A percentile compares a stretch with the other conserved stretches of the same genome.
phyloP scores from a whole-genome alignment of 2,797 vertebrate genomes.

The Acanthis flammea region DNA sequence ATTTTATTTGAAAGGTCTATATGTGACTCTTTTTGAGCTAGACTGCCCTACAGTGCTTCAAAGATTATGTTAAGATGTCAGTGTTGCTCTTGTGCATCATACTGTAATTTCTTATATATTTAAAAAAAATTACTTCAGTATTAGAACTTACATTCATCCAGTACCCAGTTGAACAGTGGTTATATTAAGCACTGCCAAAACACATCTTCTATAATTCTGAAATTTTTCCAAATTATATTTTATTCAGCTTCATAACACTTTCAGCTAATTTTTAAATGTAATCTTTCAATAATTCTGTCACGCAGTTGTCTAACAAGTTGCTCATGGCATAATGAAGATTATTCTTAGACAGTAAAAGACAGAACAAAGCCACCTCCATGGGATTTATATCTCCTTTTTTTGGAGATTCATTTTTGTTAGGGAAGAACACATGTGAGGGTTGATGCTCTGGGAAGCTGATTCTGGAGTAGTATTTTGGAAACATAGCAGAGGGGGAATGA shows the following conservation, averaged over 20 bases:
- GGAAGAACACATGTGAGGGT: neutral
- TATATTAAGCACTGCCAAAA: neutral
- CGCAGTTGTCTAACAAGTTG: slow-evolving; percentile 23
- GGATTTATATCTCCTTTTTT: neutral
- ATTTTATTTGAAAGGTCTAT: neutral
- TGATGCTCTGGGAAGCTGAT: neutral
- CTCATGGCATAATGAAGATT: slow-evolving; percentile 2
- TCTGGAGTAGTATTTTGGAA: neutral
- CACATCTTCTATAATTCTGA: neutral
- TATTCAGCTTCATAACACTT: neutral
- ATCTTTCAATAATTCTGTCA: slow-evolving; percentile 36
- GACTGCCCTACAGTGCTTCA: neutral
- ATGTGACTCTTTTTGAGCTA: neutral
- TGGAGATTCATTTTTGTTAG: neutral
- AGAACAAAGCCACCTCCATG: neutral
- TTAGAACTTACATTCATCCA: neutral
- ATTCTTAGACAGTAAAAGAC: slow-evolving; percentile 13
- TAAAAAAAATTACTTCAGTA: neutral
- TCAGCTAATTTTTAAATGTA: slow-evolving; percentile 32
- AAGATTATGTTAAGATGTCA: neutral
- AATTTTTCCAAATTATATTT: neutral
- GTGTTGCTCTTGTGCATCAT: neutral
- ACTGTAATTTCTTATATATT: neutral
- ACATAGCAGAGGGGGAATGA: neutral
- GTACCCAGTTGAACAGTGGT: neutral